These are phyloP conservation scores for Cryptotermes secundus DNA, from an alignment of 1,140 invertebrate species.

Conservation along the genomic window DNA sequence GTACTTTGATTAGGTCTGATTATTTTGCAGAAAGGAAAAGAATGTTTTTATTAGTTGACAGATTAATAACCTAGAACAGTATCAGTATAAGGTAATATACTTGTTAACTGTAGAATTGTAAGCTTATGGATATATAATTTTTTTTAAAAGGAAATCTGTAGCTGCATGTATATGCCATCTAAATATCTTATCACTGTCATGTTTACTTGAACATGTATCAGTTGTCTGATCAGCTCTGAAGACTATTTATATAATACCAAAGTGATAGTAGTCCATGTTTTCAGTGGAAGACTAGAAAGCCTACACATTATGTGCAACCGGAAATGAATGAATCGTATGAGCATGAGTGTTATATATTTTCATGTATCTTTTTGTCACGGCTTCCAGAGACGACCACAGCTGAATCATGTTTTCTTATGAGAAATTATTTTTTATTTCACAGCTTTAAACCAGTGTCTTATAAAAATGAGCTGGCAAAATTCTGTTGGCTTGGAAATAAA, in stretches of 20 bases:
- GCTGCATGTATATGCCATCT: neutral
- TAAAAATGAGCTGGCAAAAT: neutral
- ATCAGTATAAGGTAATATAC: neutral
- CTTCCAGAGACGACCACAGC: neutral
- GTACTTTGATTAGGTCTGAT: neutral
- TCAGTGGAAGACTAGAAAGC: neutral
- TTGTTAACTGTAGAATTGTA: neutral
- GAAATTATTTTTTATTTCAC: neutral
- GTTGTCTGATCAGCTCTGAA: neutral
- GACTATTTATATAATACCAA: neutral
- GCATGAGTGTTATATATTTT: neutral
- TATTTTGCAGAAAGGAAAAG: neutral
- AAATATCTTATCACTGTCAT: neutral
- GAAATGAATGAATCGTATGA: neutral
- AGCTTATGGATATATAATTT: neutral
- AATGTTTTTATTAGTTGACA: constrained; percentile 4
- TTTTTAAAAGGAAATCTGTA: constrained; percentile 1
- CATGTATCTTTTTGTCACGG: neutral
- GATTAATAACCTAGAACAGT: neutral
- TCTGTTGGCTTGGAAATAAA: neutral
- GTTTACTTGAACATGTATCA: neutral
- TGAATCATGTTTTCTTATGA: neutral
- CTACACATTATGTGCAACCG: constrained; percentile 3
- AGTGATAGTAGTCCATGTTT: neutral
- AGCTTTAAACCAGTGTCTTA: neutral